Conservation (phyloP, 2,888 invertebrate species). For the Cosmopolites sordidus region DNA sequence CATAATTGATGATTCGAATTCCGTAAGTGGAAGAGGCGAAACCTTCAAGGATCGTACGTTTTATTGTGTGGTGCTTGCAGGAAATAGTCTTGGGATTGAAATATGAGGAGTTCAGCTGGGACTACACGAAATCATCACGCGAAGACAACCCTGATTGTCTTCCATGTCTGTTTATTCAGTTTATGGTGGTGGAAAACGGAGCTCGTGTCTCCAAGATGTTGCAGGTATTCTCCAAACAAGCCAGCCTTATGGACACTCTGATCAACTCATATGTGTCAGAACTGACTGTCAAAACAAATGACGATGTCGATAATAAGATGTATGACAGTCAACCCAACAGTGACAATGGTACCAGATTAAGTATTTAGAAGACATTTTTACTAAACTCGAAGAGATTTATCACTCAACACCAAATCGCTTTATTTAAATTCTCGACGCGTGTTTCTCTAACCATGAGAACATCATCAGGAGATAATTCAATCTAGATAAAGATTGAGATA, state of each 20-base stretch:
- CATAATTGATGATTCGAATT: slow-evolving; percentile 78
- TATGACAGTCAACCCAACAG: slow-evolving; percentile 37
- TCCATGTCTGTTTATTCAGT: slow-evolving; percentile 90
- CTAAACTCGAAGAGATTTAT: too few species aligned
- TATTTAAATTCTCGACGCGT: too few species aligned
- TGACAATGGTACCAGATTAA: slow-evolving; percentile 41
- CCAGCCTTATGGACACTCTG: slow-evolving; percentile 82
- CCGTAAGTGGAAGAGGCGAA: too few species aligned
- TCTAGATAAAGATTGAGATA: too few species aligned
- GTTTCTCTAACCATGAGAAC: too few species aligned
- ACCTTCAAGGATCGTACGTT: too few species aligned
- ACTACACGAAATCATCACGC: slow-evolving; percentile 82
- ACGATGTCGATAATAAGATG: slow-evolving; percentile 48
- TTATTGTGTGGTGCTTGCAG: too few species aligned
- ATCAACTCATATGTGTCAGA: slow-evolving; percentile 72
- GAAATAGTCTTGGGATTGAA: slow-evolving; percentile 77
- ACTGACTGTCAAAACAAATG: slow-evolving; percentile 52
- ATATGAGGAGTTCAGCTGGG: slow-evolving; percentile 90
- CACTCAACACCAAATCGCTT: too few species aligned
- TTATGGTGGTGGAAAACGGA: slow-evolving; percentile 74
- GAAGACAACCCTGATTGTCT: slow-evolving; percentile 80
- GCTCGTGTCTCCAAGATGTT: slow-evolving; percentile 76
- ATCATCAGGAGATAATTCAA: too few species aligned
- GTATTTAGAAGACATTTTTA: too few species aligned
- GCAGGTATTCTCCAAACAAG: slow-evolving; percentile 56